Base-by-base conservation (phyloP, 2,888 invertebrate genomes). In the Eumerus sabulonum region DNA sequence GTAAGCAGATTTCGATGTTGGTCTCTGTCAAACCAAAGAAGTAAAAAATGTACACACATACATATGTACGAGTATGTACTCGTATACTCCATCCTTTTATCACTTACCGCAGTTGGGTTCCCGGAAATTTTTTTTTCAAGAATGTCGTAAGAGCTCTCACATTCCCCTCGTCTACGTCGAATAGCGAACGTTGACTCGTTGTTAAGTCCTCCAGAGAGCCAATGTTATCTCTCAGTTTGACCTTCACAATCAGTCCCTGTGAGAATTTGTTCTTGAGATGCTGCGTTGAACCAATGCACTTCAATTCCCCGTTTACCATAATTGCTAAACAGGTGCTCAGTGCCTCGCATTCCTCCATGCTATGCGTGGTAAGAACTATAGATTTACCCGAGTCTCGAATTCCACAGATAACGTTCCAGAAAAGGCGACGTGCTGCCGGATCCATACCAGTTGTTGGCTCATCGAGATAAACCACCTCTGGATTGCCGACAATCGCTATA, bases 261-360 rank as follows among this genome's bases (percentile, higher is more conserved):
- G 88, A 87, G 87, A 93, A 95, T 88, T 94, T 95, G 84, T 92
- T 92, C 86, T 95, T 95, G 56, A 95, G 90, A 85, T 94, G 92
- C 82, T 94, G 94, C 72, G 94, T 92, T 1, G 94, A 93, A 48
- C 95, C 95, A 47, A 94, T 90, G 83, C 93, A 94, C 84, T 92
- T 91, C 85, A 95, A 93, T 82, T 91, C 90, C 0, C 95, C 96
- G 85, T 93, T 93, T 60, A 95, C 95, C 95, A 96, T 95, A 74
- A 96, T 93, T 40, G 94, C 94, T 83, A 96, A 89, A 7, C 95
- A 90, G 1, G 94, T 93, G 87, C 95, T 96, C 42, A 96, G 90
- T 35, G 93, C 94, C 89, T 96, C 95, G 88, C 95, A 95, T 88
- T 96, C 95, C 87, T 94, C 94, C 94, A 96, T 95, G 87, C 94